Percentiles rank a stretch among this genome's conserved stretches.
These are phyloP conservation scores for Mechanitis mazaeus DNA, from an alignment of 2,888 invertebrate genomes.

Conservation along the genomic window DNA sequence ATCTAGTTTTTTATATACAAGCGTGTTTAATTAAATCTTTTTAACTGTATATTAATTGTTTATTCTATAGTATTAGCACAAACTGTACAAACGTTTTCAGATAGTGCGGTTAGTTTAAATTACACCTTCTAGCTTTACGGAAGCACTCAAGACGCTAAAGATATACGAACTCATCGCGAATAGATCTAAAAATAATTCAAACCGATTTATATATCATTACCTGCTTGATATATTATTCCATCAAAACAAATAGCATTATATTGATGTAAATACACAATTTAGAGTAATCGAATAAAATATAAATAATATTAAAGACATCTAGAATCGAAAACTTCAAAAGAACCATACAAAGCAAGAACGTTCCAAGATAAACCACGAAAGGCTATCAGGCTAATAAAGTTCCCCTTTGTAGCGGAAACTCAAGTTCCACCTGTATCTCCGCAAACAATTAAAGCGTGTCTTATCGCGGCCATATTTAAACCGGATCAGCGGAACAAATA, in stretches of 20 bases:
- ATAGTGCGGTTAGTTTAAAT: conserved; percentile 3
- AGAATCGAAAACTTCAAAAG: background rate
- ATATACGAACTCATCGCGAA: background rate
- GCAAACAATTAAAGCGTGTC: conserved; percentile 41
- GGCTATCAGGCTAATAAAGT: conserved; percentile 7
- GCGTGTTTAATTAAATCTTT: no score
- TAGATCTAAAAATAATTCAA: conserved; percentile 1
- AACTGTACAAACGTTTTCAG: background rate
- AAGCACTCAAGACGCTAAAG: conserved; percentile 3
- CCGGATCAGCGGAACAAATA: conserved; percentile 39
- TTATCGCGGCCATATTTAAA: conserved; percentile 43
- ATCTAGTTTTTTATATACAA: no score
- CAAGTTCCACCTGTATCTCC: conserved; percentile 20
- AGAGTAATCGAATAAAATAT: background rate
- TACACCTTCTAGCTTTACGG: conserved; percentile 6
- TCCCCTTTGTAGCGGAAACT: conserved; percentile 14
- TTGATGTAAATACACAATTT: background rate
- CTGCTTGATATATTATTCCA: background rate
- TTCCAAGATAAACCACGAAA: conserved; percentile 5
- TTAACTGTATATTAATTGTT: background rate
- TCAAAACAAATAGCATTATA: background rate
- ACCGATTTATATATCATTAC: background rate
- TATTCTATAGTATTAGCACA: background rate
- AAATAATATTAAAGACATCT: background rate
- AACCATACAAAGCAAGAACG: conserved; percentile 1